Base-by-base conservation (phyloP, 2,797 vertebrate species). In the Neostethus bicornis region DNA sequence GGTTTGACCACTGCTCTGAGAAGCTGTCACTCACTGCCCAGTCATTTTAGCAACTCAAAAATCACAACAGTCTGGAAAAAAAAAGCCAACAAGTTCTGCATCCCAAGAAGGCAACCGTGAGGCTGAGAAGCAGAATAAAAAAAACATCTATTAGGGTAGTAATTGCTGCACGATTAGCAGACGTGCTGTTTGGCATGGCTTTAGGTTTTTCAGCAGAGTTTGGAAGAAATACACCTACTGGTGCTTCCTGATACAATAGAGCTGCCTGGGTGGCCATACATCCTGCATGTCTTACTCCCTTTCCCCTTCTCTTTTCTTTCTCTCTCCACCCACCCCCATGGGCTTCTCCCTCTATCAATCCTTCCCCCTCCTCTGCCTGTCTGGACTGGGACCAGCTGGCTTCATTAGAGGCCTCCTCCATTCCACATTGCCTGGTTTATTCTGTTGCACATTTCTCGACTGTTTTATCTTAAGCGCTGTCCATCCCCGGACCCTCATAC, bases 361-460 rank as follows among this genome's bases (percentile, higher is more conserved):
- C 85, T 81, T 73, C 81, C 84, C 83, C 85, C 87, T 89, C 87
- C 89, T 87, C 86, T 81, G 86, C 87, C 87, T 88, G 90, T 85
- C 92, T 93, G 92, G 92, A 92, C 90, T 77, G 66, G 84, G 82
- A 92, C 92, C 92, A 93, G 92, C 92, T 93, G 92, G 92, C 92
- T 92, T 91, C 90, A 92, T 93, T 92, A 92, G 85, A 79, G 81
- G 76, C 83, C 90, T 88, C 89, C 86, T 81, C 89, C 87, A 89
- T 89, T 90, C 91, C 91, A 91, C 90, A 91, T 90, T 87, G 86
- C 86, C 85, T 76, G 87, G 83, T 92, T 92, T 90, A 91, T 89
- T 92, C 87, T 91, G 89, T 89, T 90, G 89, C 90, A 92, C 91
- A 90, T 93, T 93, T 93, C 87, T 86, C 73, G 70, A 87, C 90